A percentile compares a stretch with the other conserved stretches of the same genome.
phyloP scores from a whole-genome alignment of 2,113 vertebrate genomes.

The Gallinago paraguaiae region DNA sequence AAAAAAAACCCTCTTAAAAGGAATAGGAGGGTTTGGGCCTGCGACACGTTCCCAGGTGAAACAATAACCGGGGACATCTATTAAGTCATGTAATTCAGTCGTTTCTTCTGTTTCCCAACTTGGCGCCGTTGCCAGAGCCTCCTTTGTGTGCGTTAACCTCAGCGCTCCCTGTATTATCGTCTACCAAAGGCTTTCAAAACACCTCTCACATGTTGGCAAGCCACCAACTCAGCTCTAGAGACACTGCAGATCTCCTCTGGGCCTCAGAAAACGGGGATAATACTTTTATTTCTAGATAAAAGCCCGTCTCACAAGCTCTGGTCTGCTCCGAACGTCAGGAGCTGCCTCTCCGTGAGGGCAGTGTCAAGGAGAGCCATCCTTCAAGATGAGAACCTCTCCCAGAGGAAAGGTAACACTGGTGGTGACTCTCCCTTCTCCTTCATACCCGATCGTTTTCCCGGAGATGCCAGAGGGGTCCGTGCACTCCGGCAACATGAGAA shows the following conservation, averaged over 20 bases:
- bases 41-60: not conserved
- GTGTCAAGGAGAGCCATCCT: not conserved
- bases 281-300: not conserved
- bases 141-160: not conserved
- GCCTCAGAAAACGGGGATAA: not conserved
- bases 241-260: not conserved
- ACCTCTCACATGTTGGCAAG: not conserved
- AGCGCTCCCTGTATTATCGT: accelerated
- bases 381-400: not conserved
- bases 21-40: not conserved
- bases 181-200: not conserved
- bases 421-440: not conserved
- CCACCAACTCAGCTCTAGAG: not conserved
- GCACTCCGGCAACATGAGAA: not conserved
- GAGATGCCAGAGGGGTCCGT: not conserved
- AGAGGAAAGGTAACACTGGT: not conserved
- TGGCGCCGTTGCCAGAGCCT: not conserved
- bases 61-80: not conserved
- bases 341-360: not conserved
- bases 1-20: not conserved
- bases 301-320: not conserved
- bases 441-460: accelerated
- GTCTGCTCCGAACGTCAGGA: not conserved
- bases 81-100: not conserved
- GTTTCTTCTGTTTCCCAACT: not conserved